Evolutionary conservation across 2,113 vertebrate species (phyloP), one percentile per base, ranked within the genome.

Genomic region (Indicator maculatus): DNA sequence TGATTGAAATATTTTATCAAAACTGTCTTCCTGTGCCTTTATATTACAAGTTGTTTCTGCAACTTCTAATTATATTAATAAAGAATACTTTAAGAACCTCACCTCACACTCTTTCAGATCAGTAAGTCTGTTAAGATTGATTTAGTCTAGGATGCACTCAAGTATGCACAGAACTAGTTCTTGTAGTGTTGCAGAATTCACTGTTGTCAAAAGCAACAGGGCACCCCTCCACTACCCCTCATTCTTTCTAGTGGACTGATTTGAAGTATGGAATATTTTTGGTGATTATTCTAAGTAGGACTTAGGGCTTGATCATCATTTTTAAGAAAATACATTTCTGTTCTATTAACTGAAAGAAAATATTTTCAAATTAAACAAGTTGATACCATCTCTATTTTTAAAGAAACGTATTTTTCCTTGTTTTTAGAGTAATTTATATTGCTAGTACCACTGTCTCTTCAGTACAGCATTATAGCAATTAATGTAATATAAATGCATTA

Each of bases 21-120:
- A 98, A 95, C 97, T 98, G 99, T 99, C 98, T 99, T 98, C 99
- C 97, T 98, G 99, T 99, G 99, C 99, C 99, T 99, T 99, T 99
- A 98, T 98, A 98, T 99, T 98, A 98, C 98, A 98, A 98, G 99
- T 99, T 99, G 98, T 99, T 98, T 99, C 97, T 97, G 98, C 99
- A 99, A 99, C 99, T 99, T 99, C 98, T 98, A 99, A 98, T 99
- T 98, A 98, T 98, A 98, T 99, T 98, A 99, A 99, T 98, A 98
- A 98, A 99, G 98, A 98, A 96, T 96, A 97, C 97, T 98, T 98
- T 97, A 98, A 96, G 95, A 98, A 97, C 89, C 90, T 96, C 53
- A 96, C 91, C 71, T 96, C 94, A 78, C 47, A 47, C 11, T 80
- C 93, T 92, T 92, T 75, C 45, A 63, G 33, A 65, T 76, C 12